Percentiles rank a stretch among this genome's conserved stretches.
Evolutionary conservation across 1,140 invertebrate species (phyloP).

Genomic region (Saxidomus purpurata): DNA sequence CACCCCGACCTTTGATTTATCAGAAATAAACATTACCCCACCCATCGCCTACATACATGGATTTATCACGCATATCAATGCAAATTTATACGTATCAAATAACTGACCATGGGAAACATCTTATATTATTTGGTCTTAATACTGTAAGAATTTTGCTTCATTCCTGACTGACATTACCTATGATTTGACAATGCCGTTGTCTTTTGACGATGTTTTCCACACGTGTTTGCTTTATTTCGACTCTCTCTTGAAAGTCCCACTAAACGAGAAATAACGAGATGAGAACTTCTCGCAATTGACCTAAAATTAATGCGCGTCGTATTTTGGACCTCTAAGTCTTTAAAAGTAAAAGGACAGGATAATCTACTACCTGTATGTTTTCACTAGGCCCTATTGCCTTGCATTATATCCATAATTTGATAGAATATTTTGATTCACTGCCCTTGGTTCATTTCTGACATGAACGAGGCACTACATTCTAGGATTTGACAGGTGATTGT

Average conservation of each 20-base stretch:
- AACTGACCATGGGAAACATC: too few relatives aligned
- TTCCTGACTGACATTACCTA: constrained; percentile 10
- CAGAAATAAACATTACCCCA: constrained; percentile 43
- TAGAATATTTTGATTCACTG: too few relatives aligned
- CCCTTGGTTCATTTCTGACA: constrained; percentile 1
- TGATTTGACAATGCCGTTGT: neutral
- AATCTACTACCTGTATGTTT: too few relatives aligned
- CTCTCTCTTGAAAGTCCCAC: constrained; percentile 22
- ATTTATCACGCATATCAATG: constrained; percentile 9
- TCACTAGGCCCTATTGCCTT: too few relatives aligned
- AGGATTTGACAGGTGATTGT: constrained; percentile 61
- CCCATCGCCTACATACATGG: neutral
- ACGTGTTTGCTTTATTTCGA: constrained; percentile 17
- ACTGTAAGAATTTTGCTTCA: neutral
- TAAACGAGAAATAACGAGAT: constrained; percentile 53
- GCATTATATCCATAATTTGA: too few relatives aligned
- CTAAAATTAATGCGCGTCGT: constrained; percentile 20
- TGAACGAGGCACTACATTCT: constrained; percentile 61
- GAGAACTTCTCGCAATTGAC: constrained; percentile 16
- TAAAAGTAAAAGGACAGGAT: too few relatives aligned
- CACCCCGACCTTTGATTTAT: constrained; percentile 7
- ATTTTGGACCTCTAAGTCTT: neutral
- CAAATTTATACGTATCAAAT: neutral
- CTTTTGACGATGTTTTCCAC: constrained; percentile 7
- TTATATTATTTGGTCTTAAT: too few relatives aligned